Base-by-base conservation (phyloP, 2,797 vertebrate genomes). In the Bradypodion pumilum region DNA sequence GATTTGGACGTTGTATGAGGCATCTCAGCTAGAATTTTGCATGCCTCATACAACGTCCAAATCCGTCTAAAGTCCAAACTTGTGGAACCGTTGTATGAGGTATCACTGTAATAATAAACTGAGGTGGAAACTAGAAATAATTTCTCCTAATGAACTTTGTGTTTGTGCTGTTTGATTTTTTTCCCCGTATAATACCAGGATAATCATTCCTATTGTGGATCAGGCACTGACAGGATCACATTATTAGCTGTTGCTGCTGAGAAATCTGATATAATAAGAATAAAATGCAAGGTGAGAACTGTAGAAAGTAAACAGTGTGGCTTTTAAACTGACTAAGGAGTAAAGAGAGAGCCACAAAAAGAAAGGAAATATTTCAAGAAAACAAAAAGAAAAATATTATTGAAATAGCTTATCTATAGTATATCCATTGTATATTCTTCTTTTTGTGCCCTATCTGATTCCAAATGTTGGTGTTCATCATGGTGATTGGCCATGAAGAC, bases 71-170 rank as follows among this genome's bases (percentile, higher is more conserved):
- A n/a, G n/a, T n/a, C n/a, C n/a, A n/a, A n/a, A n/a, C n/a, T n/a
- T n/a, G n/a, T n/a, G n/a, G n/a, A n/a, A n/a, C n/a, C n/a, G n/a
- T n/a, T n/a, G n/a, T n/a, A n/a, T n/a, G n/a, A n/a, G n/a, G n/a
- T n/a, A n/a, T n/a, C 5, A 35, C 13, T 81, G 37, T 46, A n/a
- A 46, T 29, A 78, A 3, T 46, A 63, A n/a, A 19, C 21, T 25
- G 29, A 81, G 42, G 52, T 70, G 35, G 32, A 25, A 70, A 52
- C 66, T 62, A 59, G 59, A 76, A 81, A 27, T 40, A 49, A 19
- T 70, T 86, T 46, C 78, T 78, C 52, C 49, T 23, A 16, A 29
- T 46, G 82, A 84, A 40, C 21, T 7, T 79, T 56, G 16, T 56
- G 12, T 56, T 56, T 56, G 52, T 56, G n/a, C 56, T 56, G 15